Conservation (phyloP, 2,888 invertebrate species). For the Sphinx pinastri region DNA sequence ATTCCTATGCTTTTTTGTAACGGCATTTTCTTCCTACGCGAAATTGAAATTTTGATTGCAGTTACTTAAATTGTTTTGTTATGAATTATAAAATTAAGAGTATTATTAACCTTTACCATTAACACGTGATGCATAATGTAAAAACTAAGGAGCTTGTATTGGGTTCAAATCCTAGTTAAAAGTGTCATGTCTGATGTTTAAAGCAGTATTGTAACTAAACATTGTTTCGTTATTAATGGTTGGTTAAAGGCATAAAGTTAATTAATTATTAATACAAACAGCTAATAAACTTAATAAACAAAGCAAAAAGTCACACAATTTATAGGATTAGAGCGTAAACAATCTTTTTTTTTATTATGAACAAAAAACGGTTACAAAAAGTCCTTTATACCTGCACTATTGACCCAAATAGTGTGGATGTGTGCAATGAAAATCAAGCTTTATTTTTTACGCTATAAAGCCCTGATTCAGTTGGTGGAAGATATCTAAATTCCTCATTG, state of each 20-base stretch:
- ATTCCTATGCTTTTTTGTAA: slow-evolving; percentile 14
- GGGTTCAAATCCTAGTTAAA: no score
- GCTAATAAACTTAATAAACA: slow-evolving; percentile 54
- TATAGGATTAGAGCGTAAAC: slow-evolving; percentile 57
- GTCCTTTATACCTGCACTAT: slow-evolving; percentile 53
- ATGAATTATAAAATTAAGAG: not conserved
- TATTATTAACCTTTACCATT: not conserved
- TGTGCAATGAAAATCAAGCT: not conserved
- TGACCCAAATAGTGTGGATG: not conserved
- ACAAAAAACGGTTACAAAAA: slow-evolving; percentile 58
- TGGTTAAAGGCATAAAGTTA: no score
- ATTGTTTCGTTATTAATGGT: no score
- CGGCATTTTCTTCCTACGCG: not conserved
- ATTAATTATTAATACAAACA: not conserved
- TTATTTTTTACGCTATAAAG: slow-evolving; percentile 30
- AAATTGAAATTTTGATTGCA: slow-evolving; percentile 7
- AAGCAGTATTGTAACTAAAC: no score
- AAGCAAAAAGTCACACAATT: slow-evolving; percentile 67
- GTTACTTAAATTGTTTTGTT: slow-evolving; percentile 15
- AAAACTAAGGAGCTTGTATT: no score
- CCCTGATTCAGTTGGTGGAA: slow-evolving; percentile 35
- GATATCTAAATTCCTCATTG: slow-evolving; percentile 29
- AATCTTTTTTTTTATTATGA: slow-evolving; percentile 67
- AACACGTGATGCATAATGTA: not conserved
- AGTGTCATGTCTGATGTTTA: no score